Evolutionary conservation across 2,888 invertebrate species (phyloP), one percentile per base, ranked within the genome.

Genomic region (Athalia rosae): DNA sequence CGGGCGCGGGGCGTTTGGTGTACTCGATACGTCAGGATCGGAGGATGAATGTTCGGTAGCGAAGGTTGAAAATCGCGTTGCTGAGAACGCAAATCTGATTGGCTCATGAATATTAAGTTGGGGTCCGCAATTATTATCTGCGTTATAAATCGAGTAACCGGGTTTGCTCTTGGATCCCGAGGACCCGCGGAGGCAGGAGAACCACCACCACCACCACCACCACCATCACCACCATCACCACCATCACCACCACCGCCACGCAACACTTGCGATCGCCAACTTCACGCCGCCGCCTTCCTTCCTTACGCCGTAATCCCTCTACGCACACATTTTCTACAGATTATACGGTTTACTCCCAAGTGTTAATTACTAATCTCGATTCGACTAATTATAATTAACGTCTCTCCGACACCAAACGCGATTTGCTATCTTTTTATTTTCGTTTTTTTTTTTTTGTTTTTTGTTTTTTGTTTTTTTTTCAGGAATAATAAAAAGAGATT

Each of bases 81-180:
- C 48, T 85, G 83, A 84, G 83, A 86, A 86, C 84, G 87, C 87
- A 87, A 88, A 89, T 89, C 88, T 88, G 89, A 89, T 89, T 89
- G 89, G 89, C 89, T 89, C 89, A 89, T 89, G 89, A 89, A 89
- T 89, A 89, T 89, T 89, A 89, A 89, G 89, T 89, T 88, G 88
- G 87, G 87, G 85, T 85, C 87, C 84, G 89, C 89, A 89, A 89
- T 89, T 89, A 89, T 89, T 88, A 89, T 89, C 89, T 87, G 88
- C 88, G 89, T 89, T 89, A 88, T 89, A 89, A 89, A 89, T 89
- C 89, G 71, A 66, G 76, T 41, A 64, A 76, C 63, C 66, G 47
- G 28, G 64, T 43, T 66, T 66, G 76, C 13, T 9, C n/a, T 48
- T 67, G 41, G 53, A 8, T 13, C 28, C 61, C 28, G 48, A 28